Conservation (phyloP, 2,888 invertebrate species). For the Phengaris alcon region DNA sequence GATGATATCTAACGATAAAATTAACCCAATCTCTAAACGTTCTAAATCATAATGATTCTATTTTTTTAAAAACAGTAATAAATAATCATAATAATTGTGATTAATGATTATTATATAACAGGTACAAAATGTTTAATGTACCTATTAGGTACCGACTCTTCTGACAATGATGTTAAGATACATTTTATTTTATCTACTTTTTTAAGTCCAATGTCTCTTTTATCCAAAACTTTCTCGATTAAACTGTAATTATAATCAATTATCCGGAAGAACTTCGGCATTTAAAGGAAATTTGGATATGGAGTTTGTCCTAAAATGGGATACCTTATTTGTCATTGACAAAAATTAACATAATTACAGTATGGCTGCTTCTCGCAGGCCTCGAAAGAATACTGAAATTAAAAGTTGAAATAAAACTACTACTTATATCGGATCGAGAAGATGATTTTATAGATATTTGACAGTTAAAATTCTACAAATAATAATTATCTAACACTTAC, state of each 20-base stretch:
- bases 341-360: background rate
- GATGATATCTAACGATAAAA: too few species aligned
- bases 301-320: background rate
- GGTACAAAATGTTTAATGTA: background rate
- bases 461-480: too few species aligned
- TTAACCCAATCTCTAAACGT: too few species aligned
- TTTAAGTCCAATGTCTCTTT: constrained; percentile 11
- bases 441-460: too few species aligned
- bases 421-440: too few species aligned
- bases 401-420: too few species aligned
- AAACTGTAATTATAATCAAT: constrained; percentile 14
- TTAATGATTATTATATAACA: background rate
- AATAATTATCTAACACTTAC: too few species aligned
- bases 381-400: too few species aligned
- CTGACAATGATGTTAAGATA: background rate
- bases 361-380: too few species aligned
- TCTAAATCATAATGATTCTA: too few species aligned
- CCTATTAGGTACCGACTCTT: background rate
- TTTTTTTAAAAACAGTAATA: background rate
- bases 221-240: constrained; percentile 2
- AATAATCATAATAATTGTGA: background rate
- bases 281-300: background rate
- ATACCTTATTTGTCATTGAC: background rate
- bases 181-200: constrained; percentile 11
- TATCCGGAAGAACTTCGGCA: background rate